Base-by-base conservation (phyloP, 2,797 vertebrate species). In the Emys orbicularis region DNA sequence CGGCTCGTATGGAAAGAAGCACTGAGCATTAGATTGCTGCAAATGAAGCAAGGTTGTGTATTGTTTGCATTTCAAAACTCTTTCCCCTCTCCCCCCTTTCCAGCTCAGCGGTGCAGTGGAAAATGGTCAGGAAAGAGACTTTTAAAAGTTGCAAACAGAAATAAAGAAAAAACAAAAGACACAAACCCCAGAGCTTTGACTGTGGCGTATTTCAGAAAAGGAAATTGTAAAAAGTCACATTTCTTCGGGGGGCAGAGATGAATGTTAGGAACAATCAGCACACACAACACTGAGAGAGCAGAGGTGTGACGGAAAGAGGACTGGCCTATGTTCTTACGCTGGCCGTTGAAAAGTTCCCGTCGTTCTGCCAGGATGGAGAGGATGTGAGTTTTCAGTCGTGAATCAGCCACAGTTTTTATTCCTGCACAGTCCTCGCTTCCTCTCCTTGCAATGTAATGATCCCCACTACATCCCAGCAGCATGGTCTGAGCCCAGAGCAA, bases 161-260 rank as follows among this genome's bases (percentile, higher is more conserved):
- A 84, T 83, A 96, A 91, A 96, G 95, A 95, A 97, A 93, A 95
- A 93, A 84, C 82, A 92, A 96, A 50, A 29, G 94, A 91, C 90
- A 89, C 92, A 95, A 86, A 96, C 86, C 84, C 94, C 93, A 47
- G 92, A 84, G 92, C 31, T 61, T 61, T 61, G 59, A n/a, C 16
- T n/a, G 34, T 16, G 15, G 34, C 31, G 90, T 94, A 97, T 96
- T 96, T 95, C 94, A 29, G 86, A 88, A 93, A 95, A 94, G 95
- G 96, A 97, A 97, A 91, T 84, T 0, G n/a, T 97, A 96, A 97
- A 97, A 97, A 96, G 96, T 89, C 84, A 0, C 96, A 92, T 96
- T 95, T 97, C 96, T 97, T 86, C 88, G 84, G 79, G 96, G 88
- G 90, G 37, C 21, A 44, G 68, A 41, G 12, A 41, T 44, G 68